phyloP scores from a whole-genome alignment of 2,113 vertebrate genomes.

The Caranx ignobilis region DNA sequence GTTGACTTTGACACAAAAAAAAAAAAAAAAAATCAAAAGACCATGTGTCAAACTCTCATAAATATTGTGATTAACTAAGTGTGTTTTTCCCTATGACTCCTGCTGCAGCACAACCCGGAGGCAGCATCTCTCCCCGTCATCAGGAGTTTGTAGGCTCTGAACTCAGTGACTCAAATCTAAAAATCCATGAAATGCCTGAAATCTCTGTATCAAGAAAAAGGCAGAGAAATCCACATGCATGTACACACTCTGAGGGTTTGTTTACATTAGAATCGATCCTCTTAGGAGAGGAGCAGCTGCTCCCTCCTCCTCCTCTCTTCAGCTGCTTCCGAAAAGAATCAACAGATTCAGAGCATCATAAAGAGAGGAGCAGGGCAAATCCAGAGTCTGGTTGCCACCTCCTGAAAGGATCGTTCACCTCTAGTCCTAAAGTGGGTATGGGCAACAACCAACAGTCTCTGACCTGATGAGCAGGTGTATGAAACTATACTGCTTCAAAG shows the following conservation, averaged over 20 bases:
- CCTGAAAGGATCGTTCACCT: too few species aligned
- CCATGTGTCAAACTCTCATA: neutral
- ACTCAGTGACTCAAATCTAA: neutral
- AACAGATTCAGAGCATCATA: too few species aligned
- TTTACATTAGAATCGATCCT: conserved; percentile 36
- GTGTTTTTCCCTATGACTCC: neutral
- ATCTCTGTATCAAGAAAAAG: neutral
- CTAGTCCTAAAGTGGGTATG: too few species aligned
- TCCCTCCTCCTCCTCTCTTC: too few species aligned
- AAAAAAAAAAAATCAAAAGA: neutral
- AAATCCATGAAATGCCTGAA: conserved; percentile 27
- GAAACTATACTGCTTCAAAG: neutral
- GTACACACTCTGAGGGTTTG: neutral
- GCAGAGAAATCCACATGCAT: conserved; percentile 8
- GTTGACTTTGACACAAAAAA: too few species aligned
- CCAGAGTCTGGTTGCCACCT: too few species aligned
- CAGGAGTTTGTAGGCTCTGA: neutral
- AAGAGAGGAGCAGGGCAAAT: too few species aligned
- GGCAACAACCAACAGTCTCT: too few species aligned
- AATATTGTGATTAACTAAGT: neutral
- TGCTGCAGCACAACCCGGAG: neutral
- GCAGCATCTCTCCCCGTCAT: neutral
- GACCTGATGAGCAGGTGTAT: too few species aligned
- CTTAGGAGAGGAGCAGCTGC: conserved; percentile 1
- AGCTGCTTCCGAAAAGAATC: too few species aligned